Percentiles rank a stretch among this genome's conserved stretches.
phyloP scores from a whole-genome alignment of 1,140 invertebrate genomes.

The Penaeus indicus region DNA sequence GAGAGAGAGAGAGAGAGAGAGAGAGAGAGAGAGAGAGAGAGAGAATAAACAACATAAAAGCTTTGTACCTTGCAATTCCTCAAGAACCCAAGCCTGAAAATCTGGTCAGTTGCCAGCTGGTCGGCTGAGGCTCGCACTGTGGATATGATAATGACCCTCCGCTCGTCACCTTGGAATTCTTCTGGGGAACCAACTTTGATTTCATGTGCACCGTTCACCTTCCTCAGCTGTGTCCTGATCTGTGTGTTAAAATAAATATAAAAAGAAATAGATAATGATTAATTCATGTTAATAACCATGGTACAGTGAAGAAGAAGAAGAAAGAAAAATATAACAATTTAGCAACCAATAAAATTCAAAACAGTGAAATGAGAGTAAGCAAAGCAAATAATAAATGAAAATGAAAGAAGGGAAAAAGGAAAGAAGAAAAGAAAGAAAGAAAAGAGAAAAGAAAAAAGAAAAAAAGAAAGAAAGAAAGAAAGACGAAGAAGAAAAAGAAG shows the following conservation, averaged over 20 bases:
- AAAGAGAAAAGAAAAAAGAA: neutral
- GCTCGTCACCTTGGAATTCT: slow-evolving; percentile 96
- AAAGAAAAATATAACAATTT: too few species aligned
- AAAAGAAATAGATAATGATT: neutral
- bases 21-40: neutral
- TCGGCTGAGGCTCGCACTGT: slow-evolving; percentile 79
- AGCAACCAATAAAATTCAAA: too few species aligned
- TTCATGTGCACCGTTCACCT: neutral
- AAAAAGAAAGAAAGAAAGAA: too few species aligned
- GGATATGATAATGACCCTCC: slow-evolving; percentile 87
- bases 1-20: neutral
- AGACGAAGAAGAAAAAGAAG: too few species aligned
- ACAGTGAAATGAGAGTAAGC: too few species aligned
- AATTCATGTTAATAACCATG: too few species aligned
- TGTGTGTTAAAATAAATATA: neutral
- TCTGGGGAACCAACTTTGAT: slow-evolving; percentile 90
- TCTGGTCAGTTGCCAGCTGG: slow-evolving; percentile 29
- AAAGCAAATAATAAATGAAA: too few species aligned
- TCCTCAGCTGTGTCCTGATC: slow-evolving; percentile 29
- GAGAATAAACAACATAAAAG: too few species aligned
- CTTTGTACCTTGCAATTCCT: slow-evolving; percentile 51
- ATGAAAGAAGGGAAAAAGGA: too few species aligned
- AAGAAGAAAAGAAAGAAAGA: neutral
- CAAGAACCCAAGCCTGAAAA: slow-evolving; percentile 58
- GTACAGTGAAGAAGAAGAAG: too few species aligned